Evolutionary conservation across 2,888 invertebrate species (phyloP), one percentile per base, ranked within the genome.

Genomic region (Germaria angustata): DNA sequence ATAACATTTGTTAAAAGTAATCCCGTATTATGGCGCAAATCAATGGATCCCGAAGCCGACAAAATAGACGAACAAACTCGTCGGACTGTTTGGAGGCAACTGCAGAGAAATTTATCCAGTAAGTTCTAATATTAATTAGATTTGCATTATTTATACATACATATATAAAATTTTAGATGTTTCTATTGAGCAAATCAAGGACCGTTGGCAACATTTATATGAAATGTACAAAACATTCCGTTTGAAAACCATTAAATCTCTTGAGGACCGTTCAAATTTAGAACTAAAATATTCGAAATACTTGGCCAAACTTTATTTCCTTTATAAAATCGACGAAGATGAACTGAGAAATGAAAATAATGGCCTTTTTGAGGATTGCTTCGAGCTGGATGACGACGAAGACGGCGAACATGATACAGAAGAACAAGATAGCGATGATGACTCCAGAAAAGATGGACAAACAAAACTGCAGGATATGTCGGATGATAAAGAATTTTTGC

Each of bases 211-310:
- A 39, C 87, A 89, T 81, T 87, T 89, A 84, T 89, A 90, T 63
- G 89, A 89, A 84, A 89, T 89, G 89, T 89, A 90, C 78, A 89
- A 90, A 81, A 87, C 89, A 8, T 89, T 89, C 83, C 89, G 89
- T 4, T 84, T 89, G 1, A 89, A 89, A 81, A 87, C 86, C 9
- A 90, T 90, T 11, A 89, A 88, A 80, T 86, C 88, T 63, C 84
- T 86, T 32, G 83, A 75, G 2, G 86, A 81, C 3, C 86, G 89
- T 75, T 86, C 87, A 0, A 88, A 87, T 71, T 84, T 89, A 2
- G 89, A 89, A 76, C 76, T 89, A 0, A 89, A 89, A 61, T 90
- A 89, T 71, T 89, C 89, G 0, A 89, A 89, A 85, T 89, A 90
- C 83, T 83, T 89, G 72, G 89, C 90, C 9, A 88, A 86, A 53